Conservation (phyloP, 2,797 vertebrate genomes). For the Setipinna tenuifilis region DNA sequence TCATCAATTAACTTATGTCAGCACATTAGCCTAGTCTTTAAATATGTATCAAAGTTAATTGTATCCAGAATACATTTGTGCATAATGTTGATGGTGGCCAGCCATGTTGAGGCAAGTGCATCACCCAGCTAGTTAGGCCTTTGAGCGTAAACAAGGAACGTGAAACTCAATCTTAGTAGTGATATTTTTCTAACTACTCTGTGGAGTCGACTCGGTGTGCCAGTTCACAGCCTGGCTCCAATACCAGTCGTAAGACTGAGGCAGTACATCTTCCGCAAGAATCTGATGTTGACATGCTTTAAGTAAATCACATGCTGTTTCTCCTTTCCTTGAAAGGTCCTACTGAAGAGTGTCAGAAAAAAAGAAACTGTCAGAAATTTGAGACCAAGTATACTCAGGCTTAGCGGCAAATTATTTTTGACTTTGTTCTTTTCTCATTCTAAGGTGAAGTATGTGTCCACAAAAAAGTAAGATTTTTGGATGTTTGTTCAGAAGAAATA, state of each 20-base stretch:
- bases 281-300: constrained; percentile 32
- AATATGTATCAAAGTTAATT: background rate
- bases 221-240: constrained; percentile 53
- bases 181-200: constrained; percentile 42
- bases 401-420: background rate
- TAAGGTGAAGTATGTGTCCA: too few species aligned
- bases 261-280: constrained; percentile 27
- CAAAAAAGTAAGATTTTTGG: too few species aligned
- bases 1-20: too few species aligned
- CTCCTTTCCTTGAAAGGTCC: background rate
- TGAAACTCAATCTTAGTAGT: constrained; percentile 22
- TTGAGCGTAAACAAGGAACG: constrained; percentile 14
- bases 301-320: background rate
- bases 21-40: too few species aligned
- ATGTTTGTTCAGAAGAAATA: too few species aligned
- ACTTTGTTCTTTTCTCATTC: too few species aligned
- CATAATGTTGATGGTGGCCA: background rate
- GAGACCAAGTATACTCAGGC: background rate
- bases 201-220: constrained; percentile 60
- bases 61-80: background rate
- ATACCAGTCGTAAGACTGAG: constrained; percentile 15
- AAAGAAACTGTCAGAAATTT: background rate
- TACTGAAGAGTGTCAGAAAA: background rate
- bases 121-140: constrained; percentile 11
- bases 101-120: background rate